Conservation (phyloP, 2,113 vertebrate species). For the Rhizomys pruinosus region DNA sequence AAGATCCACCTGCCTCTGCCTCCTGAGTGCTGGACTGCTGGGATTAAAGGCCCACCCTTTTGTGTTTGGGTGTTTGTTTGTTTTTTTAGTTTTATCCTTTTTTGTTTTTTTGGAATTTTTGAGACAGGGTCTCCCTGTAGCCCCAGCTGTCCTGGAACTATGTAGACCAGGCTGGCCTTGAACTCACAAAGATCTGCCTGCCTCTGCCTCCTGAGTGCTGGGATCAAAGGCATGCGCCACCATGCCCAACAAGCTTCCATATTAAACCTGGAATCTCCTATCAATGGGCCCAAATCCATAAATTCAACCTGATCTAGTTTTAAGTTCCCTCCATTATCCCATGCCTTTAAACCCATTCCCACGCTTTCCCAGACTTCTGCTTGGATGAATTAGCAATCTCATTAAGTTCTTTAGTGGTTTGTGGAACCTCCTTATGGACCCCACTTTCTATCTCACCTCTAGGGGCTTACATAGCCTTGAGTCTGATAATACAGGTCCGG, state of each 20-base stretch:
- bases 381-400: background rate
- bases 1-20: too few species aligned
- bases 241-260: background rate
- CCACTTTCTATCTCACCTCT: background rate
- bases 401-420: background rate
- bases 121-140: background rate
- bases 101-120: too few species aligned
- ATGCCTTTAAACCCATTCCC: background rate
- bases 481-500: accelerated
- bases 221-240: background rate
- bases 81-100: too few species aligned
- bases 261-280: background rate
- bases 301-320: too few species aligned
- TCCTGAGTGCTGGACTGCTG: background rate
- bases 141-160: background rate
- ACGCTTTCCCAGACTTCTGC: background rate
- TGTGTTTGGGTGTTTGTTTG: too few species aligned
- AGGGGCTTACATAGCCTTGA: background rate
- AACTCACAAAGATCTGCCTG: too few species aligned
- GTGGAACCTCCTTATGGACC: background rate
- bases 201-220: background rate
- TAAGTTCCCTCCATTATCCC: background rate
- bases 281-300: background rate
- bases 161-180: background rate
- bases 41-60: background rate